Conservation (phyloP, 2,888 invertebrate genomes). For the Vesta saturnalis region DNA sequence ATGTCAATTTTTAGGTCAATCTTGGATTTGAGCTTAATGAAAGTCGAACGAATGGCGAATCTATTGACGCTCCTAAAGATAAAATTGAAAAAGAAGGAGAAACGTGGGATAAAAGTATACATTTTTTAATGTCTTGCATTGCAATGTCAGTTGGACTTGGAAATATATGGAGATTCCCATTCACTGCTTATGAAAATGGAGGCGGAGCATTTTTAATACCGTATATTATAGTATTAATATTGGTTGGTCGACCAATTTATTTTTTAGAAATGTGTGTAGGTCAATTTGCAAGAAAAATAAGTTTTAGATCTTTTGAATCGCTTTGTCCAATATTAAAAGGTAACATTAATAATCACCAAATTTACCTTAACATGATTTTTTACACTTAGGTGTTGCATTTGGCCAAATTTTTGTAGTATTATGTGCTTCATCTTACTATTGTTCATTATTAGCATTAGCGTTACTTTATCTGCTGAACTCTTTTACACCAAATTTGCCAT, state of each 20-base stretch:
- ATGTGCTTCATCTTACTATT: constrained; percentile 81
- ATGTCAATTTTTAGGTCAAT: too few relatives aligned
- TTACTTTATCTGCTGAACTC: constrained; percentile 78
- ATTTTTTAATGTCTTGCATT: constrained; percentile 80
- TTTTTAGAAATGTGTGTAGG: constrained; percentile 71
- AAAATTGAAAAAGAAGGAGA: constrained; percentile 36
- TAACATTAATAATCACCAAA: constrained; percentile 45
- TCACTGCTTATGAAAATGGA: constrained; percentile 75
- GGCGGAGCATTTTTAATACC: constrained; percentile 80
- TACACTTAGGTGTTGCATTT: constrained; percentile 73
- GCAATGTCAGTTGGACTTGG: constrained; percentile 79
- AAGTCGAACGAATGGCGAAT: too few relatives aligned
- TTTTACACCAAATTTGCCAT: constrained; percentile 75
- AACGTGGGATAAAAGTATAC: constrained; percentile 72
- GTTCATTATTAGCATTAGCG: constrained; percentile 77
- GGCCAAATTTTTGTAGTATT: constrained; percentile 71
- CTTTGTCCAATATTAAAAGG: constrained; percentile 70
- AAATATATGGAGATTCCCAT: constrained; percentile 75
- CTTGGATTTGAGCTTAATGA: too few relatives aligned
- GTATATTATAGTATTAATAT: constrained; percentile 73
- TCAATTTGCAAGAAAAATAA: constrained; percentile 70
- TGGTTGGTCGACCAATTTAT: constrained; percentile 70
- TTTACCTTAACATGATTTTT: not conserved
- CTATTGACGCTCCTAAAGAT: too few relatives aligned
- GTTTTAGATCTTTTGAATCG: constrained; percentile 67